Conservation (phyloP, 2,888 invertebrate genomes). For the Cephus sareptanus region DNA sequence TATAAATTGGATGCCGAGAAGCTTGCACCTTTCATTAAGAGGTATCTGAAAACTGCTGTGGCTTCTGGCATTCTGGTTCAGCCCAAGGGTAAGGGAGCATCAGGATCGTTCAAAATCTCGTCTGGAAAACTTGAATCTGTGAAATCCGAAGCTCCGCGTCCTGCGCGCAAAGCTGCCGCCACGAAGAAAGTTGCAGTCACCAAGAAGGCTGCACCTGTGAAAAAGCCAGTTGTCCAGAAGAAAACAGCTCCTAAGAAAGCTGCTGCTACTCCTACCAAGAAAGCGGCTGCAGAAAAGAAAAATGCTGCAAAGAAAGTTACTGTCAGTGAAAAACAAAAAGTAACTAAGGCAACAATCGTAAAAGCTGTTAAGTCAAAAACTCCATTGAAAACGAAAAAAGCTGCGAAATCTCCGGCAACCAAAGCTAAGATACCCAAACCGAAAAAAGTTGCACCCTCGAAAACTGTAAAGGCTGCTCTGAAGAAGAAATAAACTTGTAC, state of each 20-base stretch:
- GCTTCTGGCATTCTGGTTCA: slow-evolving; percentile 68
- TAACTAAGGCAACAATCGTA: slow-evolving; percentile 18
- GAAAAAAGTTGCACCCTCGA: slow-evolving; percentile 44
- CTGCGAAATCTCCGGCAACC: slow-evolving; percentile 56
- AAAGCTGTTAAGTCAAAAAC: slow-evolving; percentile 30
- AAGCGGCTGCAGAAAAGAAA: slow-evolving; percentile 9
- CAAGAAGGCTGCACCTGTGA: slow-evolving; percentile 30
- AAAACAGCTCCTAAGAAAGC: slow-evolving; percentile 35
- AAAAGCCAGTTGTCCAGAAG: slow-evolving; percentile 29
- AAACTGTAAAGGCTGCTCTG: slow-evolving; percentile 30
- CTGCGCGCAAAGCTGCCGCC: slow-evolving; percentile 46
- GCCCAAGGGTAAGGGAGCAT: slow-evolving; percentile 70
- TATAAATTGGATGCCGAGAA: slow-evolving; percentile 73
- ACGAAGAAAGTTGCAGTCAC: slow-evolving; percentile 35
- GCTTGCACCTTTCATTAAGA: slow-evolving; percentile 71
- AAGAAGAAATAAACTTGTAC: slow-evolving; percentile 33
- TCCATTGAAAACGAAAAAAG: slow-evolving; percentile 57
- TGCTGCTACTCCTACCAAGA: not conserved
- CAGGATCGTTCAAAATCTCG: slow-evolving; percentile 67
- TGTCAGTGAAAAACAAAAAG: slow-evolving; percentile 14
- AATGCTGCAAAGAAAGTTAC: slow-evolving; percentile 13
- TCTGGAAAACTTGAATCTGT: slow-evolving; percentile 32
- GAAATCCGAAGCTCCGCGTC: slow-evolving; percentile 26
- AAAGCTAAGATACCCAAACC: slow-evolving; percentile 64
- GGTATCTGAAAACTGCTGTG: slow-evolving; percentile 71